A percentile compares a stretch with the other conserved stretches of the same genome.
Conservation (phyloP, 2,113 vertebrate genomes). For the Thinocorus orbignyianus region DNA sequence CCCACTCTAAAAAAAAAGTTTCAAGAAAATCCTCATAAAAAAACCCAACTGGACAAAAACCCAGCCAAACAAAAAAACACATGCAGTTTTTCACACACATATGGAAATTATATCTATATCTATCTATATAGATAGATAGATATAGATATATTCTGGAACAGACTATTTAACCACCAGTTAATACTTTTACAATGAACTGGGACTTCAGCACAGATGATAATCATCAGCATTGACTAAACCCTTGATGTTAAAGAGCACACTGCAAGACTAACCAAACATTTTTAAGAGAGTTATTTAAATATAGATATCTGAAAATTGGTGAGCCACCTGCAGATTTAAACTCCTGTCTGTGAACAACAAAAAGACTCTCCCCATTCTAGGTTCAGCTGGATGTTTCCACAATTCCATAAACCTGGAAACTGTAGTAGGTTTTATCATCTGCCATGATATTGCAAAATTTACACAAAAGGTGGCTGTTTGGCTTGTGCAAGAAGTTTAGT, state of each 20-base stretch:
- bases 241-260: neutral
- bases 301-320: neutral
- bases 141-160: neutral
- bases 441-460: neutral
- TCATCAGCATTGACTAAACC: neutral
- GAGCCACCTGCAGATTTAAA: neutral
- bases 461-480: neutral
- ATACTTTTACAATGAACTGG: neutral
- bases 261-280: neutral
- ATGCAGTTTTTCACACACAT: neutral
- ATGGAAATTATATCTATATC: neutral
- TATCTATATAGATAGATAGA: too few species aligned
- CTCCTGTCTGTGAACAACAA: neutral
- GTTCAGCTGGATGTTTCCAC: neutral
- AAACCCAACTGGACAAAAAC: neutral
- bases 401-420: neutral
- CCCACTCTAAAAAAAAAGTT: neutral
- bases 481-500: neutral
- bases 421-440: neutral
- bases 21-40: neutral
- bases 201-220: neutral
- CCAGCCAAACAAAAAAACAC: fast-evolving
- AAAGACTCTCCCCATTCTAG: neutral
- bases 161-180: neutral
- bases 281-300: neutral